Base-by-base conservation (phyloP, 2,888 invertebrate species). In the Meghimatium bilineatum region DNA sequence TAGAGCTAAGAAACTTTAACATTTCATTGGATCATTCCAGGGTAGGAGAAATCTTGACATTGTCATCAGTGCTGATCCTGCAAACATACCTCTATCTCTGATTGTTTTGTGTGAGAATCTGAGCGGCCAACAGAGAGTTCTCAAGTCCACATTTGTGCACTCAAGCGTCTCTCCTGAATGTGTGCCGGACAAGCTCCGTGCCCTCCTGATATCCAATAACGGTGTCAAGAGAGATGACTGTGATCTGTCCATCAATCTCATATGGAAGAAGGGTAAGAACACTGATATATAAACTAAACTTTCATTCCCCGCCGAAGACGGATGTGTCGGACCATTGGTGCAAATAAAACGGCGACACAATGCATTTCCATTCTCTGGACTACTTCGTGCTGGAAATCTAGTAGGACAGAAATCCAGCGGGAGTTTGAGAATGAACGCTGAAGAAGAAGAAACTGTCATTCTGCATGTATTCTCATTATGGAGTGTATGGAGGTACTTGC, bases 51-150 rank as follows among this genome's bases (percentile, higher is more conserved):
- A 14, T 29, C 94, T 95, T 76, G 95, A 96, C 93, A 93, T 96
- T 83, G 96, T 97, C 2, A 92, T 97, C 79, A 95, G 95, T 90
- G 95, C 95, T 0, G 95, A 95, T 93, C 96, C 96, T 69, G 93
- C 94, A 1, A 94, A 94, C 88, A 95, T 96, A 79, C 97, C 97
- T 0, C 95, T 95, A 93, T 96, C 95, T 78, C 90, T 97, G 82
- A 93, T 95, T 88, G 94, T 95, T 63, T 92, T 97, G 66, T 94
- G 95, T 86, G 95, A 95, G 90, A 90, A 95, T 72, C 94, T 95
- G 92, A 92, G 93, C 67, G 93, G 95, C 75, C 92, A 93, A 69
- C 90, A 95, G 85, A 93, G 94, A 77, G 93, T 96, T 12, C 94
- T 94, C 85, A 92, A 96, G 91, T 90, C 93, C 69, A 95, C 95